Evolutionary conservation across 2,113 vertebrate genomes (phyloP).

Genomic region (Pionites leucogaster): DNA sequence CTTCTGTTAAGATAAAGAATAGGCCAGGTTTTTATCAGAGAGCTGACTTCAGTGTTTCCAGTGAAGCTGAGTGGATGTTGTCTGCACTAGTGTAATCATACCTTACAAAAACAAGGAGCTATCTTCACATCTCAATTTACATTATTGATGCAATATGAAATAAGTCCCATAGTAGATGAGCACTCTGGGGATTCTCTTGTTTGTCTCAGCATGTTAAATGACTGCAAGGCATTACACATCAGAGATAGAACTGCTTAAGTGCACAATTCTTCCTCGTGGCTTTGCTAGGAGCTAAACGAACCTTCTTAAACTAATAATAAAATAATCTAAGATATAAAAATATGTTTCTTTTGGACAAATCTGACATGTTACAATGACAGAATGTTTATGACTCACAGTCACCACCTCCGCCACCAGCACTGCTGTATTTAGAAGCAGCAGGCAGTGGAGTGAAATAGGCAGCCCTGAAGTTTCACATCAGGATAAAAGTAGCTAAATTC

Average conservation of each 20-base stretch:
- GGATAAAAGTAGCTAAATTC: constrained; percentile 69
- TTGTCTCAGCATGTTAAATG: constrained; percentile 72
- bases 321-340: constrained; percentile 75
- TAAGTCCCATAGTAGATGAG: constrained; percentile 74
- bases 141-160: constrained; percentile 82
- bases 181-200: constrained; percentile 77
- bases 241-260: constrained; percentile 43
- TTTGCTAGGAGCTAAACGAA: constrained; percentile 70
- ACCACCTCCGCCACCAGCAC: constrained; percentile 56
- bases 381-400: constrained; percentile 73
- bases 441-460: constrained; percentile 57
- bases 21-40: constrained; percentile 54
- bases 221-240: constrained; percentile 73
- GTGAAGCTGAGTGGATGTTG: constrained; percentile 59
- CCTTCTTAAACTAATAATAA: constrained; percentile 75
- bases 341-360: constrained; percentile 73
- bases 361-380: constrained; percentile 67
- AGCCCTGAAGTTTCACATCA: constrained; percentile 73
- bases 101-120: constrained; percentile 75
- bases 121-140: constrained; percentile 78
- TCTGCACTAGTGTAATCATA: constrained; percentile 72
- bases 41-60: constrained; percentile 68
- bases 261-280: constrained; percentile 57
- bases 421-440: constrained; percentile 75
- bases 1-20: constrained; percentile 48